Percentiles rank a stretch among this genome's conserved stretches.
These are phyloP conservation scores for Clarias laeviceps DNA, from an alignment of 2,797 vertebrate species.

Conservation along the genomic window DNA sequence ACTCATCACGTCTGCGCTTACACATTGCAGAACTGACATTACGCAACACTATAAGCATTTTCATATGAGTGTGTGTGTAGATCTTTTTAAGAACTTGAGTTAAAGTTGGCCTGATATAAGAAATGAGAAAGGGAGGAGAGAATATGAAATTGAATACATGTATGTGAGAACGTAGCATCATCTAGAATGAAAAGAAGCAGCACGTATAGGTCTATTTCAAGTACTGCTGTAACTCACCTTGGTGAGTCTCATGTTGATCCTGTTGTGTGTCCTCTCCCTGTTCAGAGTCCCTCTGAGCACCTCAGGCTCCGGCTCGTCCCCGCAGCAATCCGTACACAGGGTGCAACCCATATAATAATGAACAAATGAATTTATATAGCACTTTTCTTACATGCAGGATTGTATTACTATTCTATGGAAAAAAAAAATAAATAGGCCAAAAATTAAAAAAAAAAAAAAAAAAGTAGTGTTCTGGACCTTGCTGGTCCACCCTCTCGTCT, in stretches of 20 bases:
- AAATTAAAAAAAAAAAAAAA: not conserved
- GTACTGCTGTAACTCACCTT: constrained; percentile 67
- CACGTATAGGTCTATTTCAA: constrained; percentile 8
- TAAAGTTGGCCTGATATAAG: not conserved
- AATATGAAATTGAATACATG: not conserved
- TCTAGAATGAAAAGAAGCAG: not conserved
- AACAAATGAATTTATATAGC: not conserved
- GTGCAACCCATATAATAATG: constrained; percentile 76
- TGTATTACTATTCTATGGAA: not conserved
- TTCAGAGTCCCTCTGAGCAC: constrained; percentile 69
- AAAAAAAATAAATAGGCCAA: not conserved
- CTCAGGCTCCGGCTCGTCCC: constrained; percentile 71
- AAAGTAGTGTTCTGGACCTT: constrained; percentile 54
- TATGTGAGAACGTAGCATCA: not conserved
- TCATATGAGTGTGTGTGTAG: not conserved
- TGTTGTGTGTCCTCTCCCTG: constrained; percentile 69
- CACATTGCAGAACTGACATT: not conserved
- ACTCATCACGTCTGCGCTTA: not conserved
- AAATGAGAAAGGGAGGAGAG: not conserved
- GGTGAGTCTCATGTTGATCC: constrained; percentile 75
- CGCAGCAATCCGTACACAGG: constrained; percentile 76
- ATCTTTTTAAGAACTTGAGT: too few relatives aligned
- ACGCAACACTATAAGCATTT: not conserved
- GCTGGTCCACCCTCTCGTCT: constrained; percentile 37
- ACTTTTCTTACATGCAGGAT: not conserved